These are phyloP conservation scores for Leptobrachium ailaonicum DNA, from an alignment of 2,113 vertebrate species.

Conservation along the genomic window DNA sequence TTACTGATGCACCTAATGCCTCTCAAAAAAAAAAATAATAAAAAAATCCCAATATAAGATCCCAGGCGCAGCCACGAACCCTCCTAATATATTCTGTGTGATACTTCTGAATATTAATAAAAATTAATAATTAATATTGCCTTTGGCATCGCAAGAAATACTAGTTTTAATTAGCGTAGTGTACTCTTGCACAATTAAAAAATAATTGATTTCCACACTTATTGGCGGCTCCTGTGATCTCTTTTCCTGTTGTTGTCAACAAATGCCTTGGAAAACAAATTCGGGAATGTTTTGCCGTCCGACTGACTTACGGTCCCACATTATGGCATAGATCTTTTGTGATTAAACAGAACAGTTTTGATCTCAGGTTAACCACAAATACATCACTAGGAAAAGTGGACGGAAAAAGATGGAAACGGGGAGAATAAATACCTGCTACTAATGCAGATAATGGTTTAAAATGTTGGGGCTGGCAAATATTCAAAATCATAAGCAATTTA, in stretches of 20 bases:
- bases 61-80: conserved; percentile 91
- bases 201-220: conserved; percentile 97
- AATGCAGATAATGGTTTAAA: no score
- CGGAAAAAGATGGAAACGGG: conserved; percentile 60
- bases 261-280: conserved; percentile 79
- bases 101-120: conserved; percentile 99
- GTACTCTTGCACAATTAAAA: conserved; percentile 99
- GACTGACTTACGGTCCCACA: conserved; percentile 72
- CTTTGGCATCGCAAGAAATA: conserved; percentile 98
- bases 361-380: conserved; percentile 76
- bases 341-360: conserved; percentile 78
- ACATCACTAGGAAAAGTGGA: conserved; percentile 76
- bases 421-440: no score
- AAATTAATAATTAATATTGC: conserved; percentile 99
- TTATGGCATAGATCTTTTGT: conserved; percentile 75
- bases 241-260: conserved; percentile 93
- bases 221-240: conserved; percentile 89
- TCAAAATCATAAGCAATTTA: no score
- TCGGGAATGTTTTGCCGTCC: conserved; percentile 76
- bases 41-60: conserved; percentile 70
- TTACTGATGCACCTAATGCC: conserved; percentile 72
- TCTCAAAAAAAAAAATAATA: conserved; percentile 62
- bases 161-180: conserved; percentile 99
- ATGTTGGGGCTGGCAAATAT: no score
- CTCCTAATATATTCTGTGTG: conserved; percentile 98